phyloP scores from a whole-genome alignment of 2,113 vertebrate genomes.

The Phylloscopus trochilus region DNA sequence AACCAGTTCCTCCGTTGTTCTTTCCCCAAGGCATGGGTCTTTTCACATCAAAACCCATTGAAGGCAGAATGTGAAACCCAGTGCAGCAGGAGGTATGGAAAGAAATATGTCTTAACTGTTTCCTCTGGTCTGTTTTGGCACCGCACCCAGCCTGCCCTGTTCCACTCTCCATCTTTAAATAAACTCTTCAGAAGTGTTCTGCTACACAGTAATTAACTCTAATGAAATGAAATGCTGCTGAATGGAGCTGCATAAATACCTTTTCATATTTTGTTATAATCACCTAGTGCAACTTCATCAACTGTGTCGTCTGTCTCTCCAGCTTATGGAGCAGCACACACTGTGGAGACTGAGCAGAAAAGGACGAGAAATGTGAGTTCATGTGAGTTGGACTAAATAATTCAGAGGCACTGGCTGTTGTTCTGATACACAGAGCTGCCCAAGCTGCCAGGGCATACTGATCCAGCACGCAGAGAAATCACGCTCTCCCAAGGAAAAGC shows the following conservation, averaged over 20 bases:
- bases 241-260: background rate
- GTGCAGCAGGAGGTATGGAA: background rate
- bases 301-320: background rate
- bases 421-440: background rate
- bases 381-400: slow-evolving; percentile 52
- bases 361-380: background rate
- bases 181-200: background rate
- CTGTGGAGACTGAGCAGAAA: slow-evolving; percentile 24
- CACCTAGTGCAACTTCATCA: background rate
- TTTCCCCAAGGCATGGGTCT: background rate
- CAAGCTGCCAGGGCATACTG: background rate
- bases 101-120: background rate
- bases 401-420: background rate
- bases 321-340: background rate
- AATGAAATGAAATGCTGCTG: background rate
- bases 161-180: background rate
- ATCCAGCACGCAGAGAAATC: background rate
- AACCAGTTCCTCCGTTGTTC: background rate
- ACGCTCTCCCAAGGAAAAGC: background rate
- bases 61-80: background rate
- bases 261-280: background rate
- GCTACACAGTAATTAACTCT: background rate
- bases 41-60: background rate
- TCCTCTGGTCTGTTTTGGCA: background rate
- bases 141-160: background rate